Percentiles rank a stretch among this genome's conserved stretches.
These are phyloP conservation scores for Papio anubis DNA, from an alignment of 2,113 vertebrate genomes.

Conservation along the genomic window DNA sequence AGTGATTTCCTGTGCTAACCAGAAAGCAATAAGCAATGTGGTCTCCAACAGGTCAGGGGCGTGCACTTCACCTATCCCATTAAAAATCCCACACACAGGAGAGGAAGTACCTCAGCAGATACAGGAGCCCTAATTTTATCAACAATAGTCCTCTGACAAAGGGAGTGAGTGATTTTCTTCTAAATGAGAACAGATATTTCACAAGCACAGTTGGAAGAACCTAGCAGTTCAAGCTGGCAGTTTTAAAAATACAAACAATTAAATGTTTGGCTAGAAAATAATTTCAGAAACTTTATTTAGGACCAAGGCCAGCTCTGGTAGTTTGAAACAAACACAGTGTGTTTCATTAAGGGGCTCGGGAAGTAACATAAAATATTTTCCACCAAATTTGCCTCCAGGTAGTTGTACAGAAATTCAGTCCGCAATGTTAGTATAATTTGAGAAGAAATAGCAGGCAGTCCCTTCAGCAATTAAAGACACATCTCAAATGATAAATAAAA, in stretches of 20 bases:
- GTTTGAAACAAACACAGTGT: conserved; percentile 63
- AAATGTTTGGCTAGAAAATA: conserved; percentile 74
- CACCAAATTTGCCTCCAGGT: conserved; percentile 69
- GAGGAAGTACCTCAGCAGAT: conserved; percentile 20
- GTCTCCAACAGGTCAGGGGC: background rate
- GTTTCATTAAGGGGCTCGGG: conserved; percentile 66
- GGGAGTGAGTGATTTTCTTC: conserved; percentile 40
- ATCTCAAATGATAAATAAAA: conserved; percentile 70
- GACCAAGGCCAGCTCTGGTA: conserved; percentile 61
- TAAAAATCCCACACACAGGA: background rate
- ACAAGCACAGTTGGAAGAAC: conserved; percentile 60
- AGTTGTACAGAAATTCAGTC: conserved; percentile 63
- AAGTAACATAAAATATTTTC: conserved; percentile 69
- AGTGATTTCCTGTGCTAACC: conserved; percentile 9
- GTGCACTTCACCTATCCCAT: background rate
- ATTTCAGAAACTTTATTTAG: conserved; percentile 73
- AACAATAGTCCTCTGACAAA: conserved; percentile 40
- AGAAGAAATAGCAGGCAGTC: conserved; percentile 60
- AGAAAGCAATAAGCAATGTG: conserved; percentile 8
- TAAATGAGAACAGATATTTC: conserved; percentile 75
- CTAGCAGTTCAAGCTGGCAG: conserved; percentile 41
- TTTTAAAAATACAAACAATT: conserved; percentile 71
- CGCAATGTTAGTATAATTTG: conserved; percentile 69
- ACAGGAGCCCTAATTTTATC: conserved; percentile 61
- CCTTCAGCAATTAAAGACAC: conserved; percentile 65